Conservation (phyloP, 2,888 invertebrate genomes). For the Acanthosepion pharaonis region DNA sequence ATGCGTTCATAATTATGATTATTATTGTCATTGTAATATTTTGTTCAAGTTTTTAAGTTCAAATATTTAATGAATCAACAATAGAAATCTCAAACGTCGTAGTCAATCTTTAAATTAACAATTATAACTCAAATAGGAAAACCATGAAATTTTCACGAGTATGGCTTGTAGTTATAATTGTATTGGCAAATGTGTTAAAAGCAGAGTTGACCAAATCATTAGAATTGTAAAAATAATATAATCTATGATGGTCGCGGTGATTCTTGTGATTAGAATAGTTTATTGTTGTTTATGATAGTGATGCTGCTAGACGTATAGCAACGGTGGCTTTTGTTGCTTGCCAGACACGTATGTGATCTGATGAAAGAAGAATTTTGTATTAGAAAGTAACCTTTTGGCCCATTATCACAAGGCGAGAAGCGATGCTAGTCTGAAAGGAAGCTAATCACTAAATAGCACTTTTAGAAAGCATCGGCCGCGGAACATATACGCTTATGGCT, state of each 20-base stretch:
- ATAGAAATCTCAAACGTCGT: no score
- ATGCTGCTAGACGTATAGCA: not conserved
- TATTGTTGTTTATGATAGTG: not conserved
- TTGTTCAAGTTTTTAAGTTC: no score
- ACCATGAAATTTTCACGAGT: no score
- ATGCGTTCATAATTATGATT: no score
- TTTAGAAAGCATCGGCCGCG: not conserved
- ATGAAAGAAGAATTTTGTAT: not conserved
- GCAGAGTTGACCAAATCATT: no score
- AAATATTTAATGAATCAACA: no score
- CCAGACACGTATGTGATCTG: not conserved
- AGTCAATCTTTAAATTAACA: no score
- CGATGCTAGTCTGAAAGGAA: not conserved
- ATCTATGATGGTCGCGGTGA: not conserved
- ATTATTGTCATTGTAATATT: no score
- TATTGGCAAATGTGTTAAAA: no score
- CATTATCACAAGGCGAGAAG: constrained; percentile 5
- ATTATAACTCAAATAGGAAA: no score
- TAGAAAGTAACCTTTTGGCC: constrained; percentile 33
- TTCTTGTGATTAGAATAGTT: not conserved
- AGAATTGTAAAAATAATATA: no score
- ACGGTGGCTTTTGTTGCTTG: not conserved
- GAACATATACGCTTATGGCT: not conserved
- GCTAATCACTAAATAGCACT: constrained; percentile 18
- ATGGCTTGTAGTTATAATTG: no score